These are phyloP conservation scores for Oophaga sylvatica DNA, from an alignment of 2,797 vertebrate genomes.

Conservation along the genomic window DNA sequence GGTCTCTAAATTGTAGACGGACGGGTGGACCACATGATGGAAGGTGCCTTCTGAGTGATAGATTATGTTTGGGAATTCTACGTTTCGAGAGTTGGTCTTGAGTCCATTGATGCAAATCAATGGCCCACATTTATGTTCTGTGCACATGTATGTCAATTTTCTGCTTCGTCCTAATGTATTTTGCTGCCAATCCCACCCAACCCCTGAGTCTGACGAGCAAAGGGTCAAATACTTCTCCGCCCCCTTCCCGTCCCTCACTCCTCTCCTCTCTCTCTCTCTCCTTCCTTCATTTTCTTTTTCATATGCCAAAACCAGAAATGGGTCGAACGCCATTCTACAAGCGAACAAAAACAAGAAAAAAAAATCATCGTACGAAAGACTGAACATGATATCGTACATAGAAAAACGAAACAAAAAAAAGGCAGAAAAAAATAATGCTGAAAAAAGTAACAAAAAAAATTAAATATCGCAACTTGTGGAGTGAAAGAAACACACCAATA, in stretches of 20 bases:
- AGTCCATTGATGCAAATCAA: background rate
- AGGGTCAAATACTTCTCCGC: constrained; percentile 59
- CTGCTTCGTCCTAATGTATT: constrained; percentile 32
- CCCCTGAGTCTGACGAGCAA: constrained; percentile 57
- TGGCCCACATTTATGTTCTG: constrained; percentile 22
- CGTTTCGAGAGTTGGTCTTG: constrained; percentile 3
- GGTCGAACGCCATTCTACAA: constrained; percentile 62
- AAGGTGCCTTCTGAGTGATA: background rate
- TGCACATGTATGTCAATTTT: constrained; percentile 38
- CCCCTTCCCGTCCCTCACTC: constrained; percentile 28
- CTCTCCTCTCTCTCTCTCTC: constrained; percentile 30
- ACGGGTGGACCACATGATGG: background rate
- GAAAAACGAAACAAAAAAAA: constrained; percentile 58
- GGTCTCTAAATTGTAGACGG: background rate
- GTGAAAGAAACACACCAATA: constrained; percentile 63
- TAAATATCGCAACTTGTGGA: constrained; percentile 63
- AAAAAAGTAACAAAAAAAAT: constrained; percentile 48
- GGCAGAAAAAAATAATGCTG: constrained; percentile 55
- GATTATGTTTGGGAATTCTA: background rate
- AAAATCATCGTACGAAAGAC: constrained; percentile 54
- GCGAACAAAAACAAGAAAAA: constrained; percentile 57
- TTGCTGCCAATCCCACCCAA: constrained; percentile 25
- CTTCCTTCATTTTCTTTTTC: constrained; percentile 60
- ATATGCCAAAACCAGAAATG: constrained; percentile 64
- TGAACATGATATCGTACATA: constrained; percentile 55